These are phyloP conservation scores for Megaceryle alcyon DNA, from an alignment of 2,797 vertebrate species.

Conservation along the genomic window DNA sequence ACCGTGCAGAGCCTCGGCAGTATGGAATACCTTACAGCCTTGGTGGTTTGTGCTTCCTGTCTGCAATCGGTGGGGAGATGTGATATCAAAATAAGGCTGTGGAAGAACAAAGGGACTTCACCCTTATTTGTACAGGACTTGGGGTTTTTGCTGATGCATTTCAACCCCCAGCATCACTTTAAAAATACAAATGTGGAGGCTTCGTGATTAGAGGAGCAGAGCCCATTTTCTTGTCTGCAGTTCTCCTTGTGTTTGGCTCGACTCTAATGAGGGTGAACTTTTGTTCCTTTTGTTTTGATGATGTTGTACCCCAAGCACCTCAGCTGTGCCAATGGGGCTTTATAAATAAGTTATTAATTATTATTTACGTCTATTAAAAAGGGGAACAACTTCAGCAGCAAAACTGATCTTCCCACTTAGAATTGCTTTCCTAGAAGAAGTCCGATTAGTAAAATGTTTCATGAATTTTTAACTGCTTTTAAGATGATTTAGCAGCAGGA, in stretches of 20 bases:
- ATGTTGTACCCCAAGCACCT: slow-evolving; percentile 26
- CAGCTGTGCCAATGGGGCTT: background rate
- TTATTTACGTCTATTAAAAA: slow-evolving; percentile 25
- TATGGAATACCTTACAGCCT: background rate
- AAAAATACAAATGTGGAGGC: background rate
- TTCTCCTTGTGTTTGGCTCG: background rate
- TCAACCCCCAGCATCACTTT: background rate
- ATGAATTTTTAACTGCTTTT: slow-evolving; percentile 65
- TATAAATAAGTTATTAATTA: slow-evolving; percentile 63
- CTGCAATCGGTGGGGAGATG: background rate
- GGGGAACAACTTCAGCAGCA: slow-evolving; percentile 18
- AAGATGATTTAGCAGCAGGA: slow-evolving; percentile 46
- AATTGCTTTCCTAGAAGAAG: slow-evolving; percentile 42
- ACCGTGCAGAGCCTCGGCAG: background rate
- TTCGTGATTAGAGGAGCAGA: background rate
- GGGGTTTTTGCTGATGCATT: background rate
- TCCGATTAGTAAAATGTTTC: slow-evolving; percentile 36
- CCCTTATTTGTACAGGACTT: background rate
- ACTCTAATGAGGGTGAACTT: slow-evolving; percentile 56
- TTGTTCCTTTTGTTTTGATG: slow-evolving; percentile 52
- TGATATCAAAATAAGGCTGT: background rate
- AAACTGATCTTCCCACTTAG: slow-evolving; percentile 36
- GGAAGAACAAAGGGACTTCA: background rate
- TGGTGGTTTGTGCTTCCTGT: background rate
- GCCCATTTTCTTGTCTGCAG: background rate